A percentile compares a stretch with the other conserved stretches of the same genome.
Evolutionary conservation across 1,140 invertebrate species (phyloP).

Genomic region (Drosophila ambigua): DNA sequence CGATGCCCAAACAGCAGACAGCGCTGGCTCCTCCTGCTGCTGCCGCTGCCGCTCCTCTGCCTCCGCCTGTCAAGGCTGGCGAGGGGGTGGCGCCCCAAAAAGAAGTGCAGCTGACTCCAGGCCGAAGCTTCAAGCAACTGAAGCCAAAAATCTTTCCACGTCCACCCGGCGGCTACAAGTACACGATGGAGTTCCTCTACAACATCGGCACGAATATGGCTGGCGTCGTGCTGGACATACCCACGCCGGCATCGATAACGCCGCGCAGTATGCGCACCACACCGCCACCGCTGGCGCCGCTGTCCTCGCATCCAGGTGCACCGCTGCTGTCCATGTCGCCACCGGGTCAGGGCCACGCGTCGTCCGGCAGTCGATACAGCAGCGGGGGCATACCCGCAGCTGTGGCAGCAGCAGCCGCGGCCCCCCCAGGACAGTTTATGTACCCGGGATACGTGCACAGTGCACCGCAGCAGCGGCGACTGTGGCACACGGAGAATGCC

Average conservation of each 20-base stretch:
- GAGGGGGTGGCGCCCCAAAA: conserved; percentile 16
- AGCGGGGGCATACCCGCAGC: conserved; percentile 7
- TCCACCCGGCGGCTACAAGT: conserved; percentile 70
- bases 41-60: too few relatives aligned
- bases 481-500: conserved; percentile 67
- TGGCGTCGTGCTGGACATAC: conserved; percentile 53
- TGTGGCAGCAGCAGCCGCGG: conserved; percentile 3
- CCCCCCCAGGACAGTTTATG: conserved; percentile 39
- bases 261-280: conserved; percentile 49
- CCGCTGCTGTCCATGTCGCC: conserved; percentile 15
- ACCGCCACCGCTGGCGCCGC: conserved; percentile 23
- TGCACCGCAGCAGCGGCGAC: conserved; percentile 60
- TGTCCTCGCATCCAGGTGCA: background rate
- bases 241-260: conserved; percentile 64
- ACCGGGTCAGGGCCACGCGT: too few relatives aligned
- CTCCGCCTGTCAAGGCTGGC: too few relatives aligned
- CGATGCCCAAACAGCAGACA: too few relatives aligned
- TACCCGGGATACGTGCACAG: conserved; percentile 51
- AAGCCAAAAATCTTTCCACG: conserved; percentile 37
- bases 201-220: conserved; percentile 59
- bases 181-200: conserved; percentile 70
- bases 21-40: too few relatives aligned
- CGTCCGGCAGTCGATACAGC: conserved; percentile 32
- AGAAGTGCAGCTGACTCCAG: background rate
- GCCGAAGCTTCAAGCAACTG: background rate